phyloP scores from a whole-genome alignment of 2,113 vertebrate genomes.

The Albula glossodonta region DNA sequence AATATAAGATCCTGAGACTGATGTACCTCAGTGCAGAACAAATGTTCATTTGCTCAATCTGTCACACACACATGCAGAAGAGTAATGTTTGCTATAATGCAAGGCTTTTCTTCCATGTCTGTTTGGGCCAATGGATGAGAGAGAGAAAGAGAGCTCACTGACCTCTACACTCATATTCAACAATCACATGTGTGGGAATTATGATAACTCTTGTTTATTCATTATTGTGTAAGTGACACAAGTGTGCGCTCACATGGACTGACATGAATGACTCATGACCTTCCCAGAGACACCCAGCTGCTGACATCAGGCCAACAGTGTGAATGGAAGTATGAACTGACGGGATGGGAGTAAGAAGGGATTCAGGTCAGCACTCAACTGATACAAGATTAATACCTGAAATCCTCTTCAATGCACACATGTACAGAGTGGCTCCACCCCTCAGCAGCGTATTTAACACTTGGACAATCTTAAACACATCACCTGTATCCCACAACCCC shows the following conservation, averaged over 20 bases:
- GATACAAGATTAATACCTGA: slow-evolving; percentile 2
- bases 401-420: slow-evolving; percentile 4
- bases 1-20: not conserved
- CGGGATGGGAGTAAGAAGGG: not conserved
- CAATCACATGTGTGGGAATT: not conserved
- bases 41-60: too few relatives aligned
- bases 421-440: not conserved
- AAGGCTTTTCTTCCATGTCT: too few relatives aligned
- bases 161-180: too few relatives aligned
- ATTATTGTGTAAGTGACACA: not conserved
- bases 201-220: not conserved
- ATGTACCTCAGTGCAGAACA: too few relatives aligned
- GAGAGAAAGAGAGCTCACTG: too few relatives aligned
- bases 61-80: too few relatives aligned
- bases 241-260: not conserved
- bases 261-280: not conserved
- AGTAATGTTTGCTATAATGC: too few relatives aligned
- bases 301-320: slow-evolving; percentile 8
- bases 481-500: not conserved
- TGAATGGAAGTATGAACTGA: not conserved
- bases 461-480: not conserved
- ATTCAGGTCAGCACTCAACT: slow-evolving; percentile 27
- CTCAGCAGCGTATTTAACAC: not conserved
- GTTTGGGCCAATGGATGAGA: too few relatives aligned
- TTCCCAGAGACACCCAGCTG: not conserved